These are phyloP conservation scores for Apodemus sylvaticus DNA, from an alignment of 2,113 vertebrate species.

Conservation along the genomic window DNA sequence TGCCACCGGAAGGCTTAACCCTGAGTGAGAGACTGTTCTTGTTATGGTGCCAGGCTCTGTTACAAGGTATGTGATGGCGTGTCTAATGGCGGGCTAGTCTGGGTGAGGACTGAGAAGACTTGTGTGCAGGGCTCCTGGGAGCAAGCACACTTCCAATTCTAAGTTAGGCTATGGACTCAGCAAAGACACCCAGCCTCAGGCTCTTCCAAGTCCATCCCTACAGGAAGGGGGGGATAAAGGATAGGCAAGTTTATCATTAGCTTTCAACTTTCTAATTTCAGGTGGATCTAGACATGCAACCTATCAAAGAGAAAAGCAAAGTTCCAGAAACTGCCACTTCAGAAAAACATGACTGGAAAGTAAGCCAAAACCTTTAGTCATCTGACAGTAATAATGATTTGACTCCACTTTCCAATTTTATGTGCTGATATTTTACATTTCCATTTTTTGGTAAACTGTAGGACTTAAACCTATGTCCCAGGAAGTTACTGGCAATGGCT, in stretches of 20 bases:
- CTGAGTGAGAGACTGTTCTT: background rate
- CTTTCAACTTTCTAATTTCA: slow-evolving; percentile 21
- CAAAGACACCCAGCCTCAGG: background rate
- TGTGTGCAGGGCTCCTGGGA: background rate
- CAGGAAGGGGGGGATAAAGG: background rate
- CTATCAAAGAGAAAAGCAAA: slow-evolving; percentile 13
- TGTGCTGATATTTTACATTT: background rate
- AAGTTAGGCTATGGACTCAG: background rate
- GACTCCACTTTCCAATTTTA: background rate
- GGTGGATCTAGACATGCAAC: background rate
- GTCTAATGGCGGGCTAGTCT: background rate
- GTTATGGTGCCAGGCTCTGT: background rate
- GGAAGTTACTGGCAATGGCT: background rate
- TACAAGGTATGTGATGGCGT: background rate
- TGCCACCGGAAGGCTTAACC: background rate
- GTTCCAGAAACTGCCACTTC: background rate
- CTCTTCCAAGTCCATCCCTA: background rate
- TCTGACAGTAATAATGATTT: slow-evolving; percentile 7
- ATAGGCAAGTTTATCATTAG: background rate
- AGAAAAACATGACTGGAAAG: slow-evolving; percentile 16
- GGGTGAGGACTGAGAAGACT: background rate
- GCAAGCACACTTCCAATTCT: background rate
- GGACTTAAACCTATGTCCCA: background rate
- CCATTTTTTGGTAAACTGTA: background rate
- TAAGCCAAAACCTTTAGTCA: slow-evolving; percentile 30